Evolutionary conservation across 2,888 invertebrate species (phyloP).

Genomic region (Strigamia transsilvanica): DNA sequence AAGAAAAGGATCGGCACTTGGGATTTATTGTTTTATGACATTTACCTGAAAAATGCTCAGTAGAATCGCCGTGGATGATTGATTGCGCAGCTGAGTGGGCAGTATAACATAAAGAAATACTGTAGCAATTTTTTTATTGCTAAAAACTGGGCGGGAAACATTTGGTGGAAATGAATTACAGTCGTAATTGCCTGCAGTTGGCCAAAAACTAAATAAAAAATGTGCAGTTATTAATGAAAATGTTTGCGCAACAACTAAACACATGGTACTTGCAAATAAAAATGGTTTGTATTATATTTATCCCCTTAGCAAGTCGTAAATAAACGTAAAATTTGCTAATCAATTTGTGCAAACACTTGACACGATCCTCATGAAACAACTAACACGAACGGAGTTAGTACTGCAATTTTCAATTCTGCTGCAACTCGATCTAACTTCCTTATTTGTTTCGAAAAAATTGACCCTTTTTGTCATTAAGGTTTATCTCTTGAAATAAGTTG

Average conservation of each 20-base stretch:
- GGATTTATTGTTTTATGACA: too few relatives aligned
- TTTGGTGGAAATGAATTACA: background rate
- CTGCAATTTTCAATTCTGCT: too few relatives aligned
- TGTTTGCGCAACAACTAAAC: too few relatives aligned
- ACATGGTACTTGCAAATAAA: too few relatives aligned
- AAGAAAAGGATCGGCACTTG: too few relatives aligned
- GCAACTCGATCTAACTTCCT: background rate
- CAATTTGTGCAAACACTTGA: background rate
- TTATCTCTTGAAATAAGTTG: slow-evolving; percentile 9
- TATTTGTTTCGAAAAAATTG: background rate
- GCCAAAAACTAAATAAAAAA: too few relatives aligned
- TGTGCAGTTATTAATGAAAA: too few relatives aligned
- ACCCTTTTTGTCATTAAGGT: background rate
- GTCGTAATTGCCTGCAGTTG: too few relatives aligned
- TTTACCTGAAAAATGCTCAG: too few relatives aligned
- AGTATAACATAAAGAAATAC: background rate
- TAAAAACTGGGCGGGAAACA: background rate
- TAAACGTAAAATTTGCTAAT: background rate
- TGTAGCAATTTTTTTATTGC: background rate
- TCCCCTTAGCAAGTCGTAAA: too few relatives aligned
- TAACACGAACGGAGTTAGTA: background rate
- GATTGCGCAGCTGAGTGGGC: background rate
- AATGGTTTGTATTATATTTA: too few relatives aligned
- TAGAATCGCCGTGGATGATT: background rate
- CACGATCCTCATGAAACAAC: background rate